These are phyloP conservation scores for Athene cunicularia DNA, from an alignment of 2,113 vertebrate species.

Conservation along the genomic window DNA sequence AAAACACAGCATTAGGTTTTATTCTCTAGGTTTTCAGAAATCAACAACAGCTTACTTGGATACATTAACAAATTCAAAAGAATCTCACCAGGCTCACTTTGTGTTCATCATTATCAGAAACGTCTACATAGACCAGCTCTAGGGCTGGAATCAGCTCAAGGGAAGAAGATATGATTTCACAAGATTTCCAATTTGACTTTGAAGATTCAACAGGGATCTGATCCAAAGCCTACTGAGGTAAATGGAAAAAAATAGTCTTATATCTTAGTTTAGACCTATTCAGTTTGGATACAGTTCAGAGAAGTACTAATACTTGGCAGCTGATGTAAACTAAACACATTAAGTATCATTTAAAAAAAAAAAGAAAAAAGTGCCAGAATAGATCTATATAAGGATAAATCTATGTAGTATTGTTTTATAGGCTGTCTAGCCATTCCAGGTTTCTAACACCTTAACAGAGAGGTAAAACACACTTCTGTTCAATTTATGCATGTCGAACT, in stretches of 20 bases:
- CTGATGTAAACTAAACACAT: slow-evolving; percentile 22
- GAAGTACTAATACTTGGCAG: slow-evolving; percentile 1
- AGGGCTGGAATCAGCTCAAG: not conserved
- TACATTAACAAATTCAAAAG: not conserved
- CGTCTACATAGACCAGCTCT: not conserved
- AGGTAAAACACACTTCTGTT: not conserved
- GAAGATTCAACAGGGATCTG: not conserved
- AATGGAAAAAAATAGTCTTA: not conserved
- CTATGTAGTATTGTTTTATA: not conserved
- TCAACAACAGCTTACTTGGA: not conserved
- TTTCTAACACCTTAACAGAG: not conserved
- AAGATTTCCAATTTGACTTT: not conserved
- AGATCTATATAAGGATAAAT: slow-evolving; percentile 11
- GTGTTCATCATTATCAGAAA: not conserved
- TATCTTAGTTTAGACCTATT: slow-evolving; percentile 22
- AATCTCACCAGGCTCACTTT: not conserved
- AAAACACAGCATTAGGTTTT: not conserved
- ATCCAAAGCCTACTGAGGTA: not conserved
- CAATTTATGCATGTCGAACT: not conserved
- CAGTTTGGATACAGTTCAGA: slow-evolving; percentile 34
- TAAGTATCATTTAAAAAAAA: slow-evolving; percentile 26
- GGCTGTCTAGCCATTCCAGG: not conserved
- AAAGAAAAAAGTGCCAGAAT: not conserved
- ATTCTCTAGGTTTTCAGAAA: not conserved
- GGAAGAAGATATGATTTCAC: not conserved